A percentile compares a stretch with the other conserved stretches of the same genome.
Conservation (phyloP, 2,888 invertebrate species). For the Microctonus aethiopoides region DNA sequence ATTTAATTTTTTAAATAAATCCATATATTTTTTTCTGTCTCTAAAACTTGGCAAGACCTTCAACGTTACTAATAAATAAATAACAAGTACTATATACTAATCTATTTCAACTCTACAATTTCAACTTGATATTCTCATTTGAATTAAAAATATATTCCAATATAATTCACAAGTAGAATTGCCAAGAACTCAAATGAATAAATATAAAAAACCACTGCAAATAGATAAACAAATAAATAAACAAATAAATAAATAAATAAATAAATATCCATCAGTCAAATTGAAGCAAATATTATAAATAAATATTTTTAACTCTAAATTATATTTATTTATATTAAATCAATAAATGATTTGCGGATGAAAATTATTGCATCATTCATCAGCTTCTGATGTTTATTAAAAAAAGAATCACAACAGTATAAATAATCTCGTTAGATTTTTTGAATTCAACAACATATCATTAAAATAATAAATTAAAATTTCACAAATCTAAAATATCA, state of each 20-base stretch:
- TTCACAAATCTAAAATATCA: not conserved
- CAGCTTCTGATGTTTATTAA: not conserved
- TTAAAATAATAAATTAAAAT: no score
- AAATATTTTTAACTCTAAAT: not conserved
- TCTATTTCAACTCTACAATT: not conserved
- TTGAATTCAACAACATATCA: conserved; percentile 24
- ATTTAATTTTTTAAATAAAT: not conserved
- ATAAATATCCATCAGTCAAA: no score
- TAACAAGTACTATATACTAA: not conserved
- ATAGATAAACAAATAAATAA: no score
- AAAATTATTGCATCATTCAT: conserved; percentile 27
- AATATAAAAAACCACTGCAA: no score
- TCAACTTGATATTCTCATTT: not conserved
- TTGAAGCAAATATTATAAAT: not conserved
- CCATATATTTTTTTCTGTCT: not conserved
- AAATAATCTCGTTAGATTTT: conserved; percentile 18
- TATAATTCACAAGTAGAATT: no score
- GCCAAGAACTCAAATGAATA: no score
- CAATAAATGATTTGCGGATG: conserved; percentile 10
- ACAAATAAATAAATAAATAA: no score
- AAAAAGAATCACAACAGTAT: not conserved
- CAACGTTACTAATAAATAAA: not conserved
- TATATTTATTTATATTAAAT: not conserved
- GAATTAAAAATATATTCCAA: no score
- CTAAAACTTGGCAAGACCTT: not conserved